These are phyloP conservation scores for Helarctos malayanus DNA, from an alignment of 2,797 vertebrate species.

Conservation along the genomic window DNA sequence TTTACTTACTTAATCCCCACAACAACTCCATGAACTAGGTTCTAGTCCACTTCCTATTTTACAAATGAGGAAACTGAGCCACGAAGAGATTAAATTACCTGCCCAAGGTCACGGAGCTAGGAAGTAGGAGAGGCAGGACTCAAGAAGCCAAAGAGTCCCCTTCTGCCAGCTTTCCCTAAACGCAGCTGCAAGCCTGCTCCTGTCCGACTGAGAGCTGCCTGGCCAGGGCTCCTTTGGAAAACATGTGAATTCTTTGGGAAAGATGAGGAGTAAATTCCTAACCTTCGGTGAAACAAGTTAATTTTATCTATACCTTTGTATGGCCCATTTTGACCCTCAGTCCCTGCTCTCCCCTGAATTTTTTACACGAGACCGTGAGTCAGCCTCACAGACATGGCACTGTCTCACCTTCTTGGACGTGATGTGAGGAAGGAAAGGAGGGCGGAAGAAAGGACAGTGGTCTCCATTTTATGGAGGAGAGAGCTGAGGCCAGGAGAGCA, in stretches of 20 bases:
- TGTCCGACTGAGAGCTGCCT: not conserved
- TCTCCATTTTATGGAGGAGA: not conserved
- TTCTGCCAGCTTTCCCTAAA: not conserved
- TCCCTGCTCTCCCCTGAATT: not conserved
- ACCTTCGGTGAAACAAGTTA: not conserved
- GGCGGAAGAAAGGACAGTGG: not conserved
- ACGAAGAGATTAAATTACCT: conserved; percentile 28
- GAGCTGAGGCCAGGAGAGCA: not conserved
- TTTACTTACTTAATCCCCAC: conserved; percentile 65
- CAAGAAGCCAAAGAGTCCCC: not conserved
- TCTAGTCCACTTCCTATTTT: conserved; percentile 31
- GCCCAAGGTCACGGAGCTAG: not conserved
- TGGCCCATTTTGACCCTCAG: not conserved
- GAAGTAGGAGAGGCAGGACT: not conserved
- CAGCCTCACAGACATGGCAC: not conserved
- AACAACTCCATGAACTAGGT: not conserved
- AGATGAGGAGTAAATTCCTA: not conserved
- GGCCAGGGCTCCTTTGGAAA: not conserved
- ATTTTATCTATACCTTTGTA: not conserved
- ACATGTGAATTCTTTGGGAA: not conserved
- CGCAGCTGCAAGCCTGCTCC: not conserved
- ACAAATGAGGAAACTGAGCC: conserved; percentile 74
- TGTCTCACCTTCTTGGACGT: not conserved
- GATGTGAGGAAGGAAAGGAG: not conserved
- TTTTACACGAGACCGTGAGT: not conserved